These are phyloP conservation scores for Drosophila mulleri DNA, from an alignment of 2,888 invertebrate genomes.

Conservation along the genomic window DNA sequence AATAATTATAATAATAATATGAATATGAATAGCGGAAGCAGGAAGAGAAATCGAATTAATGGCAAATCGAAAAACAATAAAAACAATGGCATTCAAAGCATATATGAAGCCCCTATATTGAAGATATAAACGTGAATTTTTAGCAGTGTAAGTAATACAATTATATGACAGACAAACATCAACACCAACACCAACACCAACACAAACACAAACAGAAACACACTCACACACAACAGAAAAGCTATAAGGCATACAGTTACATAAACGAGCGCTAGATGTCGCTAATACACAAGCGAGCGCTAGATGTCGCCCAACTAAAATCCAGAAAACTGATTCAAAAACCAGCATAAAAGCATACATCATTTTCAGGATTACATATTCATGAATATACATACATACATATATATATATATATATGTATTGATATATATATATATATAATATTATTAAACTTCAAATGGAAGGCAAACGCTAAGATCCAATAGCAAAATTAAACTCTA, in stretches of 20 bases:
- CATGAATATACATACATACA: slow-evolving; percentile 3
- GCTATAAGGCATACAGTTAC: slow-evolving; percentile 14
- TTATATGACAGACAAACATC: slow-evolving; percentile 51
- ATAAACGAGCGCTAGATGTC: slow-evolving; percentile 18
- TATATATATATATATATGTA: slow-evolving; percentile 14
- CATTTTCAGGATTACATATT: slow-evolving; percentile 61
- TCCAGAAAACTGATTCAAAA: slow-evolving; percentile 37
- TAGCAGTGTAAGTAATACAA: slow-evolving; percentile 76
- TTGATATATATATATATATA: too few species aligned
- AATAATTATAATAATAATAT: slow-evolving; percentile 1
- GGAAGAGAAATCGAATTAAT: slow-evolving; percentile 16
- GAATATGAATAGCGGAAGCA: not conserved
- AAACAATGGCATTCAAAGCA: slow-evolving; percentile 45
- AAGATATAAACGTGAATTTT: slow-evolving; percentile 79
- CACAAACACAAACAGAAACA: slow-evolving; percentile 22
- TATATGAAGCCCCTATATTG: slow-evolving; percentile 72
- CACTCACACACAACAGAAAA: slow-evolving; percentile 23
- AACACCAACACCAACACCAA: slow-evolving; percentile 36
- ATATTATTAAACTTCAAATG: slow-evolving; percentile 45
- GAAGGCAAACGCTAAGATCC: slow-evolving; percentile 40
- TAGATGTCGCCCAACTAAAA: slow-evolving; percentile 23
- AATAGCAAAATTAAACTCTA: slow-evolving; percentile 59
- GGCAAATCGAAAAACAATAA: slow-evolving; percentile 50
- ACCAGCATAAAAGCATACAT: slow-evolving; percentile 42
- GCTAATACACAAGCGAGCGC: slow-evolving; percentile 5